Conservation (phyloP, 2,888 invertebrate genomes). For the Fabriciana adippe region DNA sequence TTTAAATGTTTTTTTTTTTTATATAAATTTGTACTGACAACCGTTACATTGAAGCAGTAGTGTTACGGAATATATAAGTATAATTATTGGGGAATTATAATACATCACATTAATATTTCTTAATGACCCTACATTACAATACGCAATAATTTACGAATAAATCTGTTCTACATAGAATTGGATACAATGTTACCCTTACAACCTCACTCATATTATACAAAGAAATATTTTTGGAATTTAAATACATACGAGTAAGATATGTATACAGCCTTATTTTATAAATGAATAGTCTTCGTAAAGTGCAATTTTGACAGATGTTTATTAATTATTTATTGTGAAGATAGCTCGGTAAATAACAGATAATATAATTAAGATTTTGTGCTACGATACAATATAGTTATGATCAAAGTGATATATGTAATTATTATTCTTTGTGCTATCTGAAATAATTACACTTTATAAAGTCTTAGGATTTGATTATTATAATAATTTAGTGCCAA, state of each 20-base stretch:
- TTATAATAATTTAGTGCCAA: background rate
- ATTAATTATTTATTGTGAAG: no score
- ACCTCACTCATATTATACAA: background rate
- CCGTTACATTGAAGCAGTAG: slow-evolving; percentile 49
- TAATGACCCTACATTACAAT: slow-evolving; percentile 11
- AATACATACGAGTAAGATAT: slow-evolving; percentile 8
- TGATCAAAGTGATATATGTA: background rate
- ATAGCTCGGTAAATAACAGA: no score
- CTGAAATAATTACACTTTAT: slow-evolving; percentile 17
- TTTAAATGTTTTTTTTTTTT: slow-evolving; percentile 35
- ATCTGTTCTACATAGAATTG: slow-evolving; percentile 6
- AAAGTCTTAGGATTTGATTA: background rate
- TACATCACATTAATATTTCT: slow-evolving; percentile 25
- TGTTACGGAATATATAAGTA: slow-evolving; percentile 29
- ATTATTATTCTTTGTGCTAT: slow-evolving; percentile 12
- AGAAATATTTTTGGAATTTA: background rate
- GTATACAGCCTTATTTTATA: slow-evolving; percentile 2
- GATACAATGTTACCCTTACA: slow-evolving; percentile 14
- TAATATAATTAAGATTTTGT: background rate
- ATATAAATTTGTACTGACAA: slow-evolving; percentile 46
- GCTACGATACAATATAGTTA: background rate
- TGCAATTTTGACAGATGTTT: slow-evolving; percentile 4
- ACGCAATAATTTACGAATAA: slow-evolving; percentile 16
- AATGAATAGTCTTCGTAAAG: slow-evolving; percentile 9
- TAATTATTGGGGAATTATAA: slow-evolving; percentile 16